A percentile compares a stretch with the other conserved stretches of the same genome.
These are phyloP conservation scores for Orius laevigatus DNA, from an alignment of 1,140 invertebrate genomes.

Conservation along the genomic window DNA sequence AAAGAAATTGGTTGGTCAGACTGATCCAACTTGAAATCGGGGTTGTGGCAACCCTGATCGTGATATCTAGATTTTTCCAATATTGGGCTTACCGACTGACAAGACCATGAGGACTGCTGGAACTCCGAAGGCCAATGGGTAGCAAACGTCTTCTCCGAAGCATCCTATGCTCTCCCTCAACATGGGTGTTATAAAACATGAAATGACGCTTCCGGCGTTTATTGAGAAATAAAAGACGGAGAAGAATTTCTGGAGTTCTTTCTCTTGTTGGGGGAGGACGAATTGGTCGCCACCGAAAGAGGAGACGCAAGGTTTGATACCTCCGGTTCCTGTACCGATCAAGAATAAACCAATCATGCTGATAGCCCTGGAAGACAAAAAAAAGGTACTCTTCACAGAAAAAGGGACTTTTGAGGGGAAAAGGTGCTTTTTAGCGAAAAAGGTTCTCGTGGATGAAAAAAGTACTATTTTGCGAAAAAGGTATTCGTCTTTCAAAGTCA, in stretches of 20 bases:
- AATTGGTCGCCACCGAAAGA: slow-evolving; percentile 98
- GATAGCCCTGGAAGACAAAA: too few relatives aligned
- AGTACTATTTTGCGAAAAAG: too few relatives aligned
- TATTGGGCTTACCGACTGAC: slow-evolving; percentile 51
- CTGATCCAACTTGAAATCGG: too few relatives aligned
- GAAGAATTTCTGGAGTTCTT: slow-evolving; percentile 68
- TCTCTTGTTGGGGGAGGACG: slow-evolving; percentile 54
- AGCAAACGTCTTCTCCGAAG: slow-evolving; percentile 67
- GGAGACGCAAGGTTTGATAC: slow-evolving; percentile 94
- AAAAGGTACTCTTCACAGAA: too few relatives aligned
- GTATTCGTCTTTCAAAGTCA: too few relatives aligned
- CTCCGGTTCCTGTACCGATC: slow-evolving; percentile 81
- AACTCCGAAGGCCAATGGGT: slow-evolving; percentile 79
- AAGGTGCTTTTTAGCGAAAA: too few relatives aligned
- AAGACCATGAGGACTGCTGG: slow-evolving; percentile 68
- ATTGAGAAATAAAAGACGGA: slow-evolving; percentile 90
- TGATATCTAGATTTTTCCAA: too few relatives aligned
- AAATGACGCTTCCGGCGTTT: slow-evolving; percentile 79
- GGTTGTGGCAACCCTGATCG: too few relatives aligned
- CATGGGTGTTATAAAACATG: slow-evolving; percentile 77
- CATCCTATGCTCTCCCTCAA: slow-evolving; percentile 58
- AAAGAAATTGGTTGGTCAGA: slow-evolving; percentile 29
- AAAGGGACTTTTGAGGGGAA: too few relatives aligned
- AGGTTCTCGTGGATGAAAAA: too few relatives aligned
- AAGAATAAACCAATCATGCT: slow-evolving; percentile 56